Base-by-base conservation (phyloP, 2,888 invertebrate species). In the Standfussiana lucernea region DNA sequence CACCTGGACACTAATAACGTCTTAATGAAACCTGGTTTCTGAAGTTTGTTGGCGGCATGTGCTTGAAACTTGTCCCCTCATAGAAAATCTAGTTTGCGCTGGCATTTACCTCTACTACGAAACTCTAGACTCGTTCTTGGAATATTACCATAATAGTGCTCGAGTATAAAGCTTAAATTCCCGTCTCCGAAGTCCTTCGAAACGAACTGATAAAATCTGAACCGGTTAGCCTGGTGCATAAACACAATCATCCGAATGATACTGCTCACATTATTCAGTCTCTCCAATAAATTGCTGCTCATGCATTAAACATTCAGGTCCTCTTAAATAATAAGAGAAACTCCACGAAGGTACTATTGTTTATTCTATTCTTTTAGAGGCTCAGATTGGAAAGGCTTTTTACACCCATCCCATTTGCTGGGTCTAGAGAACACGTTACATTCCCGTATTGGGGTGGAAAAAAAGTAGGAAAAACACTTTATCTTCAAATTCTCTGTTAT, bases 331-430 rank as follows among this genome's bases (percentile, higher is more conserved):
- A 96, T 96, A 96, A 95, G 94, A 93, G 94, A 94, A 93, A 90
- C 94, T 94, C 93, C 91, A 89, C 92, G 83, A 90, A 94, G 93
- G 94, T 93, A 91, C 93, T 92, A 94, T 95, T 96, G 95, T 95
- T 95, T 95, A 95, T 94, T 93, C 93, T 91, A 93, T 95, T 95
- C 94, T 94, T 93, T 93, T 92, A 93, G 93, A 93, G 92, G 93
- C 91, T 92, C 93, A 95, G 96, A 96, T 96, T 96, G 96, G 95
- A 95, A 95, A 95, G 94, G 93, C 93, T 95, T 95, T 95, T 95
- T 93, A 94, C 94, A 94, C 93, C 91, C 91, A 89, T 88, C 92
- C 92, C 94, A 94, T 95, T 95, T 94, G 88, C 91, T 86, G 93
- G 92, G 93, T 90, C 93, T 92, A 91, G 89, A 90, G 91, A 93